Percentiles rank a stretch among this genome's conserved stretches.
Evolutionary conservation across 2,113 vertebrate genomes (phyloP).

Genomic region (Leuciscus idus): DNA sequence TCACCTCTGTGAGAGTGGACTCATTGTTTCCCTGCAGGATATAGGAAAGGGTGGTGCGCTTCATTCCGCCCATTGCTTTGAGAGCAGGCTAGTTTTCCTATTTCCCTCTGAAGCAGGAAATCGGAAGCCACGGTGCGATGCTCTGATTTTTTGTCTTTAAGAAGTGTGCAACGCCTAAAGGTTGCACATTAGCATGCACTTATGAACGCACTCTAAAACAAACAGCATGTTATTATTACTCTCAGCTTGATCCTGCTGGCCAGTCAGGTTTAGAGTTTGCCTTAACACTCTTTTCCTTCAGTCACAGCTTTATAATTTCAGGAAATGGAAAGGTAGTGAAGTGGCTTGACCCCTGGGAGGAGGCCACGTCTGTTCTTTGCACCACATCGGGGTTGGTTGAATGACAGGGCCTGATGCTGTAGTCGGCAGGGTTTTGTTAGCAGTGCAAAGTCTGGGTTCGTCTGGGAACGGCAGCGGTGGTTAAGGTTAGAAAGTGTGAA

Average conservation of each 20-base stretch:
- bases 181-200: background rate
- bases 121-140: constrained; percentile 10
- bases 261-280: background rate
- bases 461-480: background rate
- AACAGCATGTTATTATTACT: background rate
- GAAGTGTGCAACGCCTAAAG: background rate
- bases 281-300: background rate
- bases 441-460: background rate
- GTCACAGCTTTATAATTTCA: constrained; percentile 18
- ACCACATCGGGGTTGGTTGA: background rate
- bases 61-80: constrained; percentile 61
- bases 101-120: constrained; percentile 72
- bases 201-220: background rate
- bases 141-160: background rate
- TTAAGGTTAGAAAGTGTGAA: background rate
- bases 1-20: constrained; percentile 48
- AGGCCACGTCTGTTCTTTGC: constrained; percentile 28
- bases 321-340: constrained; percentile 27
- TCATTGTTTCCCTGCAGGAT: constrained; percentile 77
- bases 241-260: background rate
- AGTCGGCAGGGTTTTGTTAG: background rate
- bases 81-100: constrained; percentile 64
- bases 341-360: constrained; percentile 23
- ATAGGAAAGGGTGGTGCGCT: constrained; percentile 80
- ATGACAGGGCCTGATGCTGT: background rate